Evolutionary conservation across 2,113 vertebrate species (phyloP).

Genomic region (Pteronura brasiliensis): DNA sequence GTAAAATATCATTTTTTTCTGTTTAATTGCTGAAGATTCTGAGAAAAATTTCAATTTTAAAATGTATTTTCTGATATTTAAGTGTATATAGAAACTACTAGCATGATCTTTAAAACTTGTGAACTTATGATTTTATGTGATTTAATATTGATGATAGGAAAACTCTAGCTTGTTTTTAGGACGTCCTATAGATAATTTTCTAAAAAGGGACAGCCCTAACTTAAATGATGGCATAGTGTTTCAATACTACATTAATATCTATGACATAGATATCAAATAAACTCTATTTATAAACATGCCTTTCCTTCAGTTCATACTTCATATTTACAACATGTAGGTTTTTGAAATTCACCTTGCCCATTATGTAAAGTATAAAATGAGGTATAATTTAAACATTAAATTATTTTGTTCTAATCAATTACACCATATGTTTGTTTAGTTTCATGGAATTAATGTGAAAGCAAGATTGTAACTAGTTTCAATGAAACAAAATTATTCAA

Average conservation of each 20-base stretch:
- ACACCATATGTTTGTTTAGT: background rate
- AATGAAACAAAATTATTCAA: background rate
- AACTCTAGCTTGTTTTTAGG: background rate
- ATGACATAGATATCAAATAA: background rate
- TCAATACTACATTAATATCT: background rate
- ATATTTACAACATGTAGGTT: background rate
- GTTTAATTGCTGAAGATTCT: background rate
- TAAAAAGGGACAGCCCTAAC: background rate
- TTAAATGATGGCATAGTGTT: background rate
- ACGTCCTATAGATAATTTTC: background rate
- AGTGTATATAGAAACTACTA: background rate
- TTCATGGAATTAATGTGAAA: constrained; percentile 1
- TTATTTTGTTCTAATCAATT: constrained; percentile 20
- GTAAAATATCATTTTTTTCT: background rate
- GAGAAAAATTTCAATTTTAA: constrained; percentile 23
- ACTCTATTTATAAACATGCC: background rate
- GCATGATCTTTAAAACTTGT: background rate
- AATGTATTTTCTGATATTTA: constrained; percentile 29
- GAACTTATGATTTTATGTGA: background rate
- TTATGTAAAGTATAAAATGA: background rate
- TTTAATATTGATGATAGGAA: background rate
- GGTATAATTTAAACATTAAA: background rate
- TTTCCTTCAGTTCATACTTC: constrained; percentile 10
- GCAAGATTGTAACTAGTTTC: background rate
- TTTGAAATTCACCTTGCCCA: background rate